A percentile compares a stretch with the other conserved stretches of the same genome.
phyloP scores from a whole-genome alignment of 2,113 vertebrate genomes.

The Lycaon pictus region DNA sequence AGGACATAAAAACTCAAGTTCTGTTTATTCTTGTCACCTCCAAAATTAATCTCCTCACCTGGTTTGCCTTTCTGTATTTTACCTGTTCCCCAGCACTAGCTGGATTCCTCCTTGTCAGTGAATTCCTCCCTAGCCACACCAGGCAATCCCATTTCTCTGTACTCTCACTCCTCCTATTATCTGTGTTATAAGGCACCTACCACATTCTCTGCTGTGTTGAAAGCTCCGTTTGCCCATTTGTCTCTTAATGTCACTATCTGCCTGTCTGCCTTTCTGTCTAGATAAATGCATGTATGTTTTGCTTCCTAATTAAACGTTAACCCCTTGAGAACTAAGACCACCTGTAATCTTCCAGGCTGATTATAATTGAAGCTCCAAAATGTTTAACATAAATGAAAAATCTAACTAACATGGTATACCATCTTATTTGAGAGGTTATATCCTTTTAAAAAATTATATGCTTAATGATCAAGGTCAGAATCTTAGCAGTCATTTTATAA shows the following conservation, averaged over 20 bases:
- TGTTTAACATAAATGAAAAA: slow-evolving; percentile 32
- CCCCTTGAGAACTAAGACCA: neutral
- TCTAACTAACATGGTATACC: neutral
- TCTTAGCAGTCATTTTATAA: slow-evolving; percentile 26
- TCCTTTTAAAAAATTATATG: slow-evolving; percentile 58
- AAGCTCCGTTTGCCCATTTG: neutral
- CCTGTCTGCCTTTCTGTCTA: neutral
- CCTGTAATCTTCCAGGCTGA: neutral
- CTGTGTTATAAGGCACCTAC: neutral
- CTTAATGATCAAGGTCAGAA: slow-evolving; percentile 70
- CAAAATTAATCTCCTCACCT: neutral
- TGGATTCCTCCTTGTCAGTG: neutral
- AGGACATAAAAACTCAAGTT: neutral
- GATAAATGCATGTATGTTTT: neutral
- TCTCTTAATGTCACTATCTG: neutral
- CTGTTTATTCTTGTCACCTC: neutral
- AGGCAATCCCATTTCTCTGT: neutral
- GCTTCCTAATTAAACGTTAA: slow-evolving; percentile 52
- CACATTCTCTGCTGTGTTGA: neutral
- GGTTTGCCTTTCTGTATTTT: neutral
- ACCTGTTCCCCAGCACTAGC: neutral
- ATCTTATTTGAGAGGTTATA: neutral
- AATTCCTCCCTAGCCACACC: neutral
- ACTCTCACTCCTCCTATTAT: neutral
- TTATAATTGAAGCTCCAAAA: slow-evolving; percentile 7